phyloP scores from a whole-genome alignment of 2,113 vertebrate species.

The Protobothrops flavoviridis region DNA sequence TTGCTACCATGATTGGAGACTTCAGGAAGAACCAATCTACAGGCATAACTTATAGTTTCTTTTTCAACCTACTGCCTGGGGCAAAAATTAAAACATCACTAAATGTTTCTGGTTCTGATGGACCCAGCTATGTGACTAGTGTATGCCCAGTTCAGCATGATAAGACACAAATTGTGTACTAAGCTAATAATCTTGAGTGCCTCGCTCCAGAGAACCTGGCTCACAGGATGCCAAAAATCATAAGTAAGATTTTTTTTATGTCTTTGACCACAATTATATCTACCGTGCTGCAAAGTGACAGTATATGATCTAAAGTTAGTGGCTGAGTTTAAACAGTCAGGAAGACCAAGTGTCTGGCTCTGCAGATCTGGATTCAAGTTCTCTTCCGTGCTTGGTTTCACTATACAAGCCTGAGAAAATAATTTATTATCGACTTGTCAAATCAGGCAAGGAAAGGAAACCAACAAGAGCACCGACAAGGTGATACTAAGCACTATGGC shows the following conservation, averaged over 20 bases:
- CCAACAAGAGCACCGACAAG: background rate
- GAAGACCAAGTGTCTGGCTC: background rate
- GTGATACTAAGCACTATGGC: no score
- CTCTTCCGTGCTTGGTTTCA: background rate
- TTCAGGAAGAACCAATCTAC: background rate
- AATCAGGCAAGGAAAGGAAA: background rate
- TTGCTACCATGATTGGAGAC: background rate
- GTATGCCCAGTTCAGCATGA: background rate
- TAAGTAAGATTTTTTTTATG: background rate
- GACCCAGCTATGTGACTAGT: background rate
- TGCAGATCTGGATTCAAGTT: background rate
- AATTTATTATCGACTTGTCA: background rate
- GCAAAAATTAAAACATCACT: background rate
- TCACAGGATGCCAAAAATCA: background rate
- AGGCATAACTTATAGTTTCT: background rate
- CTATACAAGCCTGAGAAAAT: background rate
- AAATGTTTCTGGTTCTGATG: background rate
- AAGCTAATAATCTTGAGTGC: background rate
- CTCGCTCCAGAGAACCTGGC: background rate
- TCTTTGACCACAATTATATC: background rate
- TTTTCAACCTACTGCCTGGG: background rate
- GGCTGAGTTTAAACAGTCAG: background rate
- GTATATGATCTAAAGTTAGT: background rate
- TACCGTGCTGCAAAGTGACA: background rate
- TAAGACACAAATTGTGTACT: background rate